These are phyloP conservation scores for Bryconaethiops microstoma DNA, from an alignment of 2,797 vertebrate species.

Conservation along the genomic window DNA sequence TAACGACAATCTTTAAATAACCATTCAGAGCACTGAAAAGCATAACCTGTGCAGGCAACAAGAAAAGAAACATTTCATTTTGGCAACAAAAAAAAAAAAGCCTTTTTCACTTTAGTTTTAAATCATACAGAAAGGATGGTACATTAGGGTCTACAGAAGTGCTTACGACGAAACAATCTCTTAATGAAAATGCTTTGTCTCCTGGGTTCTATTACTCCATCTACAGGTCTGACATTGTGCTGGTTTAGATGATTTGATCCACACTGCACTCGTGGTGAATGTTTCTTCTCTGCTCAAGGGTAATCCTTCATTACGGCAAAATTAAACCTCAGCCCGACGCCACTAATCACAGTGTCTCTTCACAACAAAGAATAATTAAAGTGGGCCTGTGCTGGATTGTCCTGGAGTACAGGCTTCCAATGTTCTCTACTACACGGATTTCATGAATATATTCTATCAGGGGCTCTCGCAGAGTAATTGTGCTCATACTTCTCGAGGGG, in stretches of 20 bases:
- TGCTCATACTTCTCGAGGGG: constrained; percentile 20
- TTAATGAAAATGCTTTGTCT: background rate
- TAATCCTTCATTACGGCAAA: constrained; percentile 17
- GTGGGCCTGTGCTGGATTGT: constrained; percentile 13
- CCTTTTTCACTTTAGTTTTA: background rate
- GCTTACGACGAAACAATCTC: background rate
- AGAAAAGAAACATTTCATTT: background rate
- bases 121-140: background rate
- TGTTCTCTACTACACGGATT: background rate
- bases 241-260: background rate
- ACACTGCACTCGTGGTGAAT: background rate
- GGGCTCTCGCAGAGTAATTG: constrained; percentile 5
- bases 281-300: background rate
- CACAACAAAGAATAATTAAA: constrained; percentile 34
- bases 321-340: constrained; percentile 8
- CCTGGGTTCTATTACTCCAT: background rate
- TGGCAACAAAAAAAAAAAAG: background rate
- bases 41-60: background rate
- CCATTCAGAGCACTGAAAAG: background rate
- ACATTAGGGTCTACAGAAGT: background rate
- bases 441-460: constrained; percentile 40
- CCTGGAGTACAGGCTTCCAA: constrained; percentile 14
- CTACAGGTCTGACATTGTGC: background rate
- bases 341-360: constrained; percentile 23
- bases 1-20: background rate